Conservation (phyloP, 1,140 invertebrate genomes). For the Papilio xuthus region DNA sequence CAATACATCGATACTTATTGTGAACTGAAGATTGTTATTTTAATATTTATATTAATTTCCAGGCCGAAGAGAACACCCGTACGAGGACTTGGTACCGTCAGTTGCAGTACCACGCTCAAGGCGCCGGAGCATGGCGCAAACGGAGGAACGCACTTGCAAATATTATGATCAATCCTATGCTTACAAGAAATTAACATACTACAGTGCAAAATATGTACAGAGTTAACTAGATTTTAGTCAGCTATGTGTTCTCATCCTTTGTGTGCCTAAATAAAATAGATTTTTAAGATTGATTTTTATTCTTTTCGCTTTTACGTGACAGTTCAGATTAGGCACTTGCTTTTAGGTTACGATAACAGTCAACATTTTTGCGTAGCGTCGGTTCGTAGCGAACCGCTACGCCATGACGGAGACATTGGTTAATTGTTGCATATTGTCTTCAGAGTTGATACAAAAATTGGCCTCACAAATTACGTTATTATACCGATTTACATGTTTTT, state of each 20-base stretch:
- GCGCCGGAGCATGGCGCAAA: conserved; percentile 94
- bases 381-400: background rate
- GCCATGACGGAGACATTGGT: background rate
- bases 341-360: background rate
- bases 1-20: no score
- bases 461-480: background rate
- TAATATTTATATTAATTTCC: conserved; percentile 58
- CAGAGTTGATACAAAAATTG: background rate
- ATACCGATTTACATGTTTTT: background rate
- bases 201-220: background rate
- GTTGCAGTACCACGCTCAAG: conserved; percentile 94
- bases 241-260: conserved; percentile 34
- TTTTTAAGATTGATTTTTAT: conserved; percentile 30
- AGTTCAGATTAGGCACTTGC: background rate
- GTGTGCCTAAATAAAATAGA: conserved; percentile 16
- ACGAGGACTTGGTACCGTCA: conserved; percentile 95
- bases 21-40: no score
- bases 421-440: background rate
- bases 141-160: conserved; percentile 95
- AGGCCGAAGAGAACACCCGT: conserved; percentile 93
- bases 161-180: conserved; percentile 97
- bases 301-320: background rate
- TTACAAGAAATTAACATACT: conserved; percentile 73
- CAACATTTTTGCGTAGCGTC: background rate
- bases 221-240: conserved; percentile 20